phyloP scores from a whole-genome alignment of 2,888 invertebrate species.

The Acanthosepion lycidas region DNA sequence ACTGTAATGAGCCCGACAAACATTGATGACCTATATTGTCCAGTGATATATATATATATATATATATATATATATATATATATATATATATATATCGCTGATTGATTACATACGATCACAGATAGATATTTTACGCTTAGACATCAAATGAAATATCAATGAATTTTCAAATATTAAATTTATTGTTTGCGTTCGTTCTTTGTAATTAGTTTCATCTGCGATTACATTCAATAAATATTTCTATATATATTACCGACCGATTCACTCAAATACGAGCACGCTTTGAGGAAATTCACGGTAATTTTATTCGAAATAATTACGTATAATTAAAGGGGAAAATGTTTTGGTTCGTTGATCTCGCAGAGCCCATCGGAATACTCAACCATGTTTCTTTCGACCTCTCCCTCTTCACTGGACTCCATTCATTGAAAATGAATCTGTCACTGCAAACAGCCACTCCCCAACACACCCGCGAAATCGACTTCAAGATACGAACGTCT shows the following conservation, averaged over 20 bases:
- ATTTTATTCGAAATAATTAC: constrained; percentile 33
- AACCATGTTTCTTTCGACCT: neutral
- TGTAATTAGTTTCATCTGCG: constrained; percentile 33
- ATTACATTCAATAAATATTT: constrained; percentile 10
- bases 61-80: neutral
- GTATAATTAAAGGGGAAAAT: constrained; percentile 16
- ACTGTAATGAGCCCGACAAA: too few relatives aligned
- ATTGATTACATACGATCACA: neutral
- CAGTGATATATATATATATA: neutral
- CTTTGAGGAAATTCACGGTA: constrained; percentile 23
- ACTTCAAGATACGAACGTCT: neutral
- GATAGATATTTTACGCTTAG: neutral
- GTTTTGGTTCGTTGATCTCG: constrained; percentile 33
- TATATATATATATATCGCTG: neutral
- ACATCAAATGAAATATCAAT: constrained; percentile 21
- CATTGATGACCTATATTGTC: too few relatives aligned
- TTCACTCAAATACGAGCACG: neutral
- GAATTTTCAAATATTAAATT: constrained; percentile 1
- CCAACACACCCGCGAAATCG: neutral
- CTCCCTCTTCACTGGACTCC: neutral
- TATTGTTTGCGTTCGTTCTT: neutral
- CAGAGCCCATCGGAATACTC: neutral
- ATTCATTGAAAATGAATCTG: constrained; percentile 17
- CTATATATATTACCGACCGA: neutral
- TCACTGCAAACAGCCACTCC: neutral